Base-by-base conservation (phyloP, 2,888 invertebrate species). In the Bruchidius siliquastri region DNA sequence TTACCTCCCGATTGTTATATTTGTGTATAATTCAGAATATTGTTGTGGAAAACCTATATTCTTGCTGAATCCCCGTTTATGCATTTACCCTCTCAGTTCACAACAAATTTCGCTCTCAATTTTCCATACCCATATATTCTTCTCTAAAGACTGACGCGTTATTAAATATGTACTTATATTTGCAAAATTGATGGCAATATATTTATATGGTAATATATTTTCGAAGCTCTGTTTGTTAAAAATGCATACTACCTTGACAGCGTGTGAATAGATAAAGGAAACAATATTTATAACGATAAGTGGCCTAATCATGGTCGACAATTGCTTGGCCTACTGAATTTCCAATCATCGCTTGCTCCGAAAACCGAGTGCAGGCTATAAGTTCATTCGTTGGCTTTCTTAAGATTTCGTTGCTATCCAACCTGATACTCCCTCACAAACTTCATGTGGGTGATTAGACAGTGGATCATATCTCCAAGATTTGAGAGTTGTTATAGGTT, bases 121-220 rank as follows among this genome's bases (percentile, higher is more conserved):
- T 68, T 21, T 68, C 74, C 73, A 75, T 79, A 77, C 78, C 77
- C 77, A 78, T 49, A 49, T 49, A 49, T 80, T 79, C 78, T 83
- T 83, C 85, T 85, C 83, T 78, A 85, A 86, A 86, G 86, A 86
- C 86, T 86, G 86, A 86, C 82, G 83, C 84, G 83, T 85, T 81
- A 75, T 77, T 80, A 78, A 26, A 30, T n/a, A n/a, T 80, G 74
- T 81, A 79, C 76, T 81, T 84, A 83, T 83, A 83, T 82, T 84
- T 83, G 83, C 83, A 82, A 85, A 85, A 85, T 83, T 83, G 79
- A 84, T 83, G 85, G 86, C 86, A 86, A 86, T 86, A 86, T 81
- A 81, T 20, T 13, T 68, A 78, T 81, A 81, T 79, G 81, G 78
- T 81, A 80, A 80, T 84, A 83, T 86, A 86, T 86, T 85, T 86